Percentiles rank a stretch among this genome's conserved stretches.
Conservation (phyloP, 1,140 invertebrate genomes). For the Eupeodes corollae region DNA sequence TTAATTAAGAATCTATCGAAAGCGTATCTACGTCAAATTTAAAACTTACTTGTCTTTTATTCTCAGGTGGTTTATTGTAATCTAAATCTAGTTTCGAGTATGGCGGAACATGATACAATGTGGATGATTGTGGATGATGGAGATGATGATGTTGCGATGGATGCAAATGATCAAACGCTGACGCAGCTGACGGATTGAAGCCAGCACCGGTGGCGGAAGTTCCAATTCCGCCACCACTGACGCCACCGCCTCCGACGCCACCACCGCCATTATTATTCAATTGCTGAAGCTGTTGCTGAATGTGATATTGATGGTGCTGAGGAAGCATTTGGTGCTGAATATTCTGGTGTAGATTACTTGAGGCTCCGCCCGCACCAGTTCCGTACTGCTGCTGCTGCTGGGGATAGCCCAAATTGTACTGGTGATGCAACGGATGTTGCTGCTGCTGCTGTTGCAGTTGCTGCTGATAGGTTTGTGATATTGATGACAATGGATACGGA, state of each 20-base stretch:
- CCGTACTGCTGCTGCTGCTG: constrained; percentile 1
- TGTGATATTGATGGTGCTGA: constrained; percentile 34
- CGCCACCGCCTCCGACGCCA: constrained; percentile 12
- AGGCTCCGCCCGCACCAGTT: neutral
- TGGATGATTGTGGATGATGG: constrained; percentile 25
- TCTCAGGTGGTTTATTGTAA: constrained; percentile 37
- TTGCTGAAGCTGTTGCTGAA: constrained; percentile 33
- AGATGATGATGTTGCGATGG: constrained; percentile 21
- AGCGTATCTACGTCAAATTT: constrained; percentile 39
- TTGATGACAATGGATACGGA: neutral
- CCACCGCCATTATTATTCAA: constrained; percentile 24
- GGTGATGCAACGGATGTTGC: constrained; percentile 5
- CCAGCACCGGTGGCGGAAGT: constrained; percentile 3
- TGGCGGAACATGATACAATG: constrained; percentile 14
- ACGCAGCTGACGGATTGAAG: neutral
- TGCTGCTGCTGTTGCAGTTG: constrained; percentile 7
- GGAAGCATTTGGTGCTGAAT: constrained; percentile 35
- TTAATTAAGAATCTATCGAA: constrained; percentile 35
- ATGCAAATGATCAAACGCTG: constrained; percentile 15
- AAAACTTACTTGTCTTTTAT: constrained; percentile 40
- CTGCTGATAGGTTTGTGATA: too few species aligned
- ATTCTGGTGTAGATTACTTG: constrained; percentile 32
- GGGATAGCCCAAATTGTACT: neutral
- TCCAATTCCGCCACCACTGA: constrained; percentile 9
- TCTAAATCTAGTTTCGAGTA: constrained; percentile 39